These are phyloP conservation scores for Saccostrea cuccullata DNA, from an alignment of 1,140 invertebrate species.

Conservation along the genomic window DNA sequence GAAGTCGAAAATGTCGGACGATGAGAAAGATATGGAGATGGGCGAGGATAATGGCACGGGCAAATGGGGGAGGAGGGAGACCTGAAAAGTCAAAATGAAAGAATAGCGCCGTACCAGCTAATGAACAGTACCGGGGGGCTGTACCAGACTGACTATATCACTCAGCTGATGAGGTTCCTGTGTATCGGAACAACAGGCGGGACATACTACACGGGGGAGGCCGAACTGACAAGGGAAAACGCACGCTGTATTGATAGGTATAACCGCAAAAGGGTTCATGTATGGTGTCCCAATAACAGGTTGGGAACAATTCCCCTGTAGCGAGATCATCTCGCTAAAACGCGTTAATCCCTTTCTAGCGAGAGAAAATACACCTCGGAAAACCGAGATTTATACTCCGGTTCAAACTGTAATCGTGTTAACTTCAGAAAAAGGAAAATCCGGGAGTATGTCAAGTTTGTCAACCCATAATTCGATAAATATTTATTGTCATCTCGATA, in stretches of 20 bases:
- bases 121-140: slow-evolving; percentile 76
- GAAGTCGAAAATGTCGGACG: background rate
- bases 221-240: slow-evolving; percentile 72
- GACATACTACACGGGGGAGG: slow-evolving; percentile 70
- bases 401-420: too few species aligned
- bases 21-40: background rate
- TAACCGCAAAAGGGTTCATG: background rate
- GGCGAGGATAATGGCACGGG: background rate
- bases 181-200: slow-evolving; percentile 73
- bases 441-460: too few species aligned
- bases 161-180: slow-evolving; percentile 75
- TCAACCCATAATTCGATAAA: too few species aligned
- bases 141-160: slow-evolving; percentile 73
- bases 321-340: too few species aligned
- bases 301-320: too few species aligned
- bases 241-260: slow-evolving; percentile 66
- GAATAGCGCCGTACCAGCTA: background rate
- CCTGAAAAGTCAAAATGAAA: background rate
- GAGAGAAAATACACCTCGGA: too few species aligned
- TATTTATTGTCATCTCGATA: too few species aligned
- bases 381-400: too few species aligned
- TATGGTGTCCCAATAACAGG: background rate
- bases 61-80: background rate
- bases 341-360: too few species aligned
- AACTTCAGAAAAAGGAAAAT: too few species aligned